Percentiles rank a stretch among this genome's conserved stretches.
These are phyloP conservation scores for Drosophila suzukii DNA, from an alignment of 1,140 invertebrate genomes.

Conservation along the genomic window DNA sequence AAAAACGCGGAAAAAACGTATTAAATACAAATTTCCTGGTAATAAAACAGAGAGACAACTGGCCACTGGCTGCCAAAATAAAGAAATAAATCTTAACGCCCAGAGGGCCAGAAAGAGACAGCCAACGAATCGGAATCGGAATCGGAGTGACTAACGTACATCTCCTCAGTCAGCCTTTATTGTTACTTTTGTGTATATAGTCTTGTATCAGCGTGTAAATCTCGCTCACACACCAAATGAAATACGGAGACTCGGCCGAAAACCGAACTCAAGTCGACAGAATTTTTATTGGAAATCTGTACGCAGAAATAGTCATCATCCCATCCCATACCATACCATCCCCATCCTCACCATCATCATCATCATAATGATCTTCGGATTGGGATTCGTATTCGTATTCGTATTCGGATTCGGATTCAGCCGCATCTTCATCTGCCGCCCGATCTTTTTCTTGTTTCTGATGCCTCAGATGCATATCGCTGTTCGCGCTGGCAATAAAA, in stretches of 20 bases:
- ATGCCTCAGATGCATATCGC: conserved; percentile 76
- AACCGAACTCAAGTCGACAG: conserved; percentile 44
- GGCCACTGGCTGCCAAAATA: conserved; percentile 65
- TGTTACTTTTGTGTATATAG: conserved; percentile 67
- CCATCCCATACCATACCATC: conserved; percentile 4
- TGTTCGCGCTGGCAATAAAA: conserved; percentile 73
- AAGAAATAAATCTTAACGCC: conserved; percentile 79
- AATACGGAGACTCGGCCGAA: conserved; percentile 42
- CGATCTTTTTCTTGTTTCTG: conserved; percentile 43
- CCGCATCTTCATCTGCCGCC: conserved; percentile 36
- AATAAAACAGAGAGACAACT: conserved; percentile 57
- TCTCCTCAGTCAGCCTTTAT: conserved; percentile 35
- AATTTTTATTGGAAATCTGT: conserved; percentile 80
- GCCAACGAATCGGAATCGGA: conserved; percentile 4
- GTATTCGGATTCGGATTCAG: conserved; percentile 34
- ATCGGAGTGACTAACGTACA: conserved; percentile 59
- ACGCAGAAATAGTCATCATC: conserved; percentile 78
- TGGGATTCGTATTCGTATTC: conserved; percentile 27
- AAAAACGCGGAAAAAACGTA: conserved; percentile 76
- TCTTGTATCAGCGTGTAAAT: conserved; percentile 76
- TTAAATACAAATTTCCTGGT: conserved; percentile 82
- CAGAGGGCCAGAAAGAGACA: conserved; percentile 18
- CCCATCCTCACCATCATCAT: conserved; percentile 5
- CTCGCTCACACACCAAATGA: conserved; percentile 74
- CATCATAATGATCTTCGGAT: conserved; percentile 20